Conservation (phyloP, 2,113 vertebrate genomes). For the Pseudonaja textilis region DNA sequence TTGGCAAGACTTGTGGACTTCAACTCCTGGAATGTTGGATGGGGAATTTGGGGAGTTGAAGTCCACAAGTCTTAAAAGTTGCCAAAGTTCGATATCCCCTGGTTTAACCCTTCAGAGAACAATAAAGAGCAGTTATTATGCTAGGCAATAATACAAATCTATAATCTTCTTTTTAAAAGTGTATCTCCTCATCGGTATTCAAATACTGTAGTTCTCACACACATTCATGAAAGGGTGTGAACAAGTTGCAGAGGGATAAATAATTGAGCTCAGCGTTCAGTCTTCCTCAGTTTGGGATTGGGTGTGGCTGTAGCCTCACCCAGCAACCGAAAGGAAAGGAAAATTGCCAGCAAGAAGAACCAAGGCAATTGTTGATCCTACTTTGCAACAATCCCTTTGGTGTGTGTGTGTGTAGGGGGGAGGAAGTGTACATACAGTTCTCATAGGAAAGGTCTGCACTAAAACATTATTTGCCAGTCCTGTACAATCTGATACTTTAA, state of each 20-base stretch:
- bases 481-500: neutral
- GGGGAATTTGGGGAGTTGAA: neutral
- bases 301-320: constrained; percentile 13
- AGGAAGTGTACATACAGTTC: neutral
- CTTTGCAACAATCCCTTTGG: neutral
- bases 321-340: neutral
- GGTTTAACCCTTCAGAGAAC: neutral
- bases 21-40: neutral
- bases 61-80: neutral
- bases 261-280: neutral
- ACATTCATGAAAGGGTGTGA: neutral
- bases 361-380: neutral
- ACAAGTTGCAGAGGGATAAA: neutral
- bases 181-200: neutral
- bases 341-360: neutral
- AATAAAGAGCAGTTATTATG: neutral
- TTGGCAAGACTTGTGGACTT: too few species aligned
- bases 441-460: neutral
- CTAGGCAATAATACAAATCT: neutral
- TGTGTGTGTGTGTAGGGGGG: too few species aligned
- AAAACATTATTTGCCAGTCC: neutral
- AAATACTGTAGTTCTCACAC: neutral
- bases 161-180: neutral
- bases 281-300: neutral
- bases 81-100: neutral